A percentile compares a stretch with the other conserved stretches of the same genome.
Evolutionary conservation across 2,113 vertebrate species (phyloP).

Genomic region (Silurus asotus): DNA sequence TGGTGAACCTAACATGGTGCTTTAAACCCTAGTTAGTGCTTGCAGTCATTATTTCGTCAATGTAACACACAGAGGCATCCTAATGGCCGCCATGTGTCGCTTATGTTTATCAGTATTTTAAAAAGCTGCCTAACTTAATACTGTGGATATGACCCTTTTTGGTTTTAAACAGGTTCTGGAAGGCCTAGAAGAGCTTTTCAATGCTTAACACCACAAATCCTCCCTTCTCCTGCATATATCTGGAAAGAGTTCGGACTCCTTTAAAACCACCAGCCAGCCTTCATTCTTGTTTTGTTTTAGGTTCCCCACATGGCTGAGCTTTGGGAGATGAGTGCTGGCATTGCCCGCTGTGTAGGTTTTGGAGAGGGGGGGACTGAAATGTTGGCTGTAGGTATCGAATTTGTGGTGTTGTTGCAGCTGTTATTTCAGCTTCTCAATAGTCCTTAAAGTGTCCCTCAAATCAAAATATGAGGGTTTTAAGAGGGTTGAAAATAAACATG

Average conservation of each 20-base stretch:
- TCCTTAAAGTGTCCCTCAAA: not conserved
- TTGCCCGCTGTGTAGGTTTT: constrained; percentile 6
- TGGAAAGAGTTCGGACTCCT: not conserved
- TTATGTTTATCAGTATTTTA: not conserved
- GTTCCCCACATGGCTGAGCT: not conserved
- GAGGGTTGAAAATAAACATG: no score
- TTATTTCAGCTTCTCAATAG: not conserved
- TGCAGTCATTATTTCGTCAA: not conserved
- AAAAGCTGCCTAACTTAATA: not conserved
- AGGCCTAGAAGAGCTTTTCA: no score
- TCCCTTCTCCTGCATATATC: not conserved
- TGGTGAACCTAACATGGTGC: not conserved
- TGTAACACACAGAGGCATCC: not conserved
- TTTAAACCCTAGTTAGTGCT: not conserved
- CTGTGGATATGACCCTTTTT: not conserved
- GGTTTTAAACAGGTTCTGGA: not conserved
- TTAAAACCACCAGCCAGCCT: not conserved
- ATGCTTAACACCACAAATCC: not conserved
- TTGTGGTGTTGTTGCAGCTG: not conserved
- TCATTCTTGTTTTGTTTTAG: not conserved
- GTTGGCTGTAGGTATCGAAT: not conserved
- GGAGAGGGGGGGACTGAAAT: not conserved
- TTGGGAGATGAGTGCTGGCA: not conserved
- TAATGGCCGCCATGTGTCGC: not conserved
- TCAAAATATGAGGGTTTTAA: not conserved